Evolutionary conservation across 1,140 invertebrate species (phyloP).

Genomic region (Meloidogyne floridensis): DNA sequence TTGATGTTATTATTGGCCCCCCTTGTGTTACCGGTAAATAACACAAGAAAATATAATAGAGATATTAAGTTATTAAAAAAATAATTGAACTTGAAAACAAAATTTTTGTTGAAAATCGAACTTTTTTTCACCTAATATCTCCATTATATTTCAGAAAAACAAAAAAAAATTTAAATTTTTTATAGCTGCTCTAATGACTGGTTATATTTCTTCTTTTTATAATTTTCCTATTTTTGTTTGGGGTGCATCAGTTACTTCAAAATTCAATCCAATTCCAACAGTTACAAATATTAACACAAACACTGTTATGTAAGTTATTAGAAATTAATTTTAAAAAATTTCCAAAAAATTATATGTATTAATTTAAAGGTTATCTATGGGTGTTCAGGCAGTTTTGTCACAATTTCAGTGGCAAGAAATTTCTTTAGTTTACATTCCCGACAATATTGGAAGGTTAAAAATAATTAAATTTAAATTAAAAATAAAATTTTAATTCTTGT

Average conservation of each 20-base stretch:
- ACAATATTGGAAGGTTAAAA: constrained; percentile 23
- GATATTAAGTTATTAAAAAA: neutral
- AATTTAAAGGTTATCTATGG: constrained; percentile 19
- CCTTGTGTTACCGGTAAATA: constrained; percentile 37
- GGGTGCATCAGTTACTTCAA: constrained; percentile 29
- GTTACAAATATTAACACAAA: constrained; percentile 2
- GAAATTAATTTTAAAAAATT: neutral
- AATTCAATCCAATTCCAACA: neutral
- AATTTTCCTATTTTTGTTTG: constrained; percentile 48
- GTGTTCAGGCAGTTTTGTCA: constrained; percentile 29
- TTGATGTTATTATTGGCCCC: constrained; percentile 45
- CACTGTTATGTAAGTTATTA: neutral
- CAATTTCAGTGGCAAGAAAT: constrained; percentile 47
- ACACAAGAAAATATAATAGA: too few species aligned
- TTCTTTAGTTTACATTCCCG: constrained; percentile 42
- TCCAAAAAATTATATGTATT: neutral
- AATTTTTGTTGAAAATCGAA: neutral
- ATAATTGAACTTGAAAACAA: neutral
- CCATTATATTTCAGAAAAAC: too few species aligned
- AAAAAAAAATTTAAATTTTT: too few species aligned
- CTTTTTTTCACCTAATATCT: too few species aligned
- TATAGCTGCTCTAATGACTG: constrained; percentile 18
- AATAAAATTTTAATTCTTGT: neutral
- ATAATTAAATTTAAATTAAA: neutral
- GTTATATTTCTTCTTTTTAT: constrained; percentile 31